These are phyloP conservation scores for Euphonia xanthogaster DNA, from an alignment of 2,797 vertebrate genomes.

Conservation along the genomic window DNA sequence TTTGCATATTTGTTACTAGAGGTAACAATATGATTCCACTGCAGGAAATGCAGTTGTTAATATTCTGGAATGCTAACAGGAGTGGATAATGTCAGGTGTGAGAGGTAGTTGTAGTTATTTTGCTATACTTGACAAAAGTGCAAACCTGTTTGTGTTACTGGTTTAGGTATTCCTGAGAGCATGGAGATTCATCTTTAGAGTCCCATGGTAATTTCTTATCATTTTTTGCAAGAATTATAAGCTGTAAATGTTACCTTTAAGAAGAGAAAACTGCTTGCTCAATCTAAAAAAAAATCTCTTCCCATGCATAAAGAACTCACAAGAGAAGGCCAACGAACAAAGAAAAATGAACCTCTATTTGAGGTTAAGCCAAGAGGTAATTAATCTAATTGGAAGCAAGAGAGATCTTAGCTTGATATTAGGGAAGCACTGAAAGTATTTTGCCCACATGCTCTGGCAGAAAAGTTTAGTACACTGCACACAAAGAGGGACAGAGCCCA, in stretches of 20 bases:
- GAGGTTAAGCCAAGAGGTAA: not conserved
- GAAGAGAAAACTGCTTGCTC: not conserved
- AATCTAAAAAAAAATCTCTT: not conserved
- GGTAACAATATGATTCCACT: not conserved
- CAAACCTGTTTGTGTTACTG: not conserved
- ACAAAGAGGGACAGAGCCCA: not conserved
- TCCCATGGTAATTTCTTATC: not conserved
- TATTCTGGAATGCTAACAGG: not conserved
- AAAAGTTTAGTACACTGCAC: not conserved
- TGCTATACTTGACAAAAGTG: not conserved
- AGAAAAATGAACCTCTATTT: not conserved
- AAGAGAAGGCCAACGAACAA: not conserved
- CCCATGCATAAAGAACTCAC: not conserved
- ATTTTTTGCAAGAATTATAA: not conserved
- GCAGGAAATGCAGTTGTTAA: not conserved
- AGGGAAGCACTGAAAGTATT: not conserved
- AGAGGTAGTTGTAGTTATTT: not conserved
- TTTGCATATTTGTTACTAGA: not conserved
- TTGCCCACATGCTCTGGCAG: not conserved
- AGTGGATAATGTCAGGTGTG: fast-evolving
- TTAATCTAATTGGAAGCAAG: not conserved
- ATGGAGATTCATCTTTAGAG: not conserved
- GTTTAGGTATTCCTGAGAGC: not conserved
- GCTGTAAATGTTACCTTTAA: not conserved
- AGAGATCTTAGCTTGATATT: not conserved